phyloP scores from a whole-genome alignment of 2,113 vertebrate species.

The Callipepla californica region DNA sequence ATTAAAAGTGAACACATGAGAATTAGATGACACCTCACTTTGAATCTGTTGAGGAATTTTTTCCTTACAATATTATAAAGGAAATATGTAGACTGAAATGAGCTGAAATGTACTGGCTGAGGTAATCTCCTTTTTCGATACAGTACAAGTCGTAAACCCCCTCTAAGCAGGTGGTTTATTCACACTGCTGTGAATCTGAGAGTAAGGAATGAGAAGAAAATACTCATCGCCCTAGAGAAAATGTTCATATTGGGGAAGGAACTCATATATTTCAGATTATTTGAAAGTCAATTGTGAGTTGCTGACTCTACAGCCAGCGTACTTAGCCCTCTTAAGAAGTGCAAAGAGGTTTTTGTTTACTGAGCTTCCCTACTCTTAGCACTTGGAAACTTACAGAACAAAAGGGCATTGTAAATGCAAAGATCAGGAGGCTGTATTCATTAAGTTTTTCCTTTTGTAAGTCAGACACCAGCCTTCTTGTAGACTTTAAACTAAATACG shows the following conservation, averaged over 20 bases:
- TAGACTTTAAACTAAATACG: background rate
- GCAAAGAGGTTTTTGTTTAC: slow-evolving; percentile 61
- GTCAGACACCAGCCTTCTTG: background rate
- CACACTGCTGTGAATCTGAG: background rate
- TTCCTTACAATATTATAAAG: background rate
- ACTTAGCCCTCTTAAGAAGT: slow-evolving; percentile 44
- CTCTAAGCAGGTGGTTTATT: background rate
- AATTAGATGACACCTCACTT: background rate
- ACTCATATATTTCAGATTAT: slow-evolving; percentile 39
- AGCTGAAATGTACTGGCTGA: rapidly evolving
- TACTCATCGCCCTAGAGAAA: background rate
- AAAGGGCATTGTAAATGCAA: slow-evolving; percentile 61
- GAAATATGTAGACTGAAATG: background rate
- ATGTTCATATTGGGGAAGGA: slow-evolving; percentile 42
- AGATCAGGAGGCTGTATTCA: slow-evolving; percentile 51
- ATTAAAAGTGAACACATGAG: rapidly evolving
- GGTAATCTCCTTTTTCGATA: background rate
- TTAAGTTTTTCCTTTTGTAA: background rate
- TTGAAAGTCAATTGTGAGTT: slow-evolving; percentile 54
- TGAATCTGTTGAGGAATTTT: background rate
- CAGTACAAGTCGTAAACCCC: background rate
- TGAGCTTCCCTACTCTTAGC: slow-evolving; percentile 40
- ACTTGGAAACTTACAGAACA: slow-evolving; percentile 60
- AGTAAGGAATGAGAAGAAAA: slow-evolving; percentile 32
- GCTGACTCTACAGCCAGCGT: slow-evolving; percentile 47